Base-by-base conservation (phyloP, 1,140 invertebrate species). In the Latrodectus geometricus region DNA sequence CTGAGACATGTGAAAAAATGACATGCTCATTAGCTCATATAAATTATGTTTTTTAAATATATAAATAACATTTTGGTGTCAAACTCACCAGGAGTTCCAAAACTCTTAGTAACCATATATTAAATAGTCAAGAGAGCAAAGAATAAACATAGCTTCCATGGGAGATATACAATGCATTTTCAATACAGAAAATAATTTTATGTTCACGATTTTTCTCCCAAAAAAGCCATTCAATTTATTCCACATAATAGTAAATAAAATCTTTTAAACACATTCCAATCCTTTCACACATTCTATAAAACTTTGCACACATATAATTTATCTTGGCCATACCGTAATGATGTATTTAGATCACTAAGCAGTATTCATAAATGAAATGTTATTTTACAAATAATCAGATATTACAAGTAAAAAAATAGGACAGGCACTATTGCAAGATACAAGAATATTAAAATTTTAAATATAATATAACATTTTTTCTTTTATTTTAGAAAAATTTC, bases 351-450 rank as follows among this genome's bases (percentile, higher is more conserved):
- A 61, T 61, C 17, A 61, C 54, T 1, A 61, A 61, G 54, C 54
- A 14, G 8, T 61, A 14, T 61, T 61, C 11, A 61, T 14, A 61
- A 17, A 61, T 14, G 17, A 17, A 61, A 61, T 61, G 54, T 61
- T n/a, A n/a, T n/a, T 61, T 17, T 17, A 61, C 54, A 17, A 61
- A 61, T 14, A 61, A 61, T 61, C 35, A 17, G 2, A 11, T 61
- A 4, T 61, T 17, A 61, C 54, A 61, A 23, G 65, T 66, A 82
- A 82, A 82, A 82, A 82, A 73, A 73, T 82, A 82, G 70, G 50
- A n/a, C 79, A 83, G 81, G 81, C 72, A 83, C 56, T 83, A 75
- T 83, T 83, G 81, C 56, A 75, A 66, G 50, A 82, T 83, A 73
- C 54, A 82, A 82, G 79, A 82, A 82, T 82, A 73, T 82, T 82